Evolutionary conservation across 1,140 invertebrate genomes (phyloP).

Genomic region (Globodera ellingtonae): DNA sequence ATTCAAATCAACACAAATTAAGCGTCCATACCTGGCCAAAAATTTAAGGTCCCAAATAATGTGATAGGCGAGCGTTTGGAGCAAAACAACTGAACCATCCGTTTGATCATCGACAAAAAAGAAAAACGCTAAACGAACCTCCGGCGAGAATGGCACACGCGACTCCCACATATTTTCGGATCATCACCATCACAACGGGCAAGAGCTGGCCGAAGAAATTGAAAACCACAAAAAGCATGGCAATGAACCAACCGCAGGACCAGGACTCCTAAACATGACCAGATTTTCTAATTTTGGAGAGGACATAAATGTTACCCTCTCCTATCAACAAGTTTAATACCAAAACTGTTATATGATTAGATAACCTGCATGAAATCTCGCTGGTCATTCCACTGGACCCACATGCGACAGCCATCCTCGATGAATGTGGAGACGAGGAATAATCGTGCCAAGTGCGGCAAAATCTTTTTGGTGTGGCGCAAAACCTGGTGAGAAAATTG

Average conservation of each 20-base stretch:
- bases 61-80: constrained; percentile 76
- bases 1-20: not conserved
- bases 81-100: constrained; percentile 76
- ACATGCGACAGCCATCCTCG: constrained; percentile 98
- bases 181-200: constrained; percentile 69
- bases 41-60: constrained; percentile 98
- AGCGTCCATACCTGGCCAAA: constrained; percentile 71
- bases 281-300: constrained; percentile 1
- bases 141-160: constrained; percentile 92
- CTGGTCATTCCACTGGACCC: constrained; percentile 95
- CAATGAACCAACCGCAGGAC: constrained; percentile 91
- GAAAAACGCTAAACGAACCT: constrained; percentile 23
- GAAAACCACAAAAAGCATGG: constrained; percentile 85
- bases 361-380: constrained; percentile 87
- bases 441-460: constrained; percentile 90
- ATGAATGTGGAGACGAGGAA: constrained; percentile 99
- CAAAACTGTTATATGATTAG: too few relatives aligned
- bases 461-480: constrained; percentile 76
- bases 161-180: constrained; percentile 86
- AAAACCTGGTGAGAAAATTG: constrained; percentile 42
- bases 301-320: not conserved
- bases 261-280: constrained; percentile 78
- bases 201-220: constrained; percentile 94
- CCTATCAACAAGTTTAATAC: too few relatives aligned
- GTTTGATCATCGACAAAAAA: not conserved